Conservation (phyloP, 2,888 invertebrate genomes). For the Willowsia nigromaculata region DNA sequence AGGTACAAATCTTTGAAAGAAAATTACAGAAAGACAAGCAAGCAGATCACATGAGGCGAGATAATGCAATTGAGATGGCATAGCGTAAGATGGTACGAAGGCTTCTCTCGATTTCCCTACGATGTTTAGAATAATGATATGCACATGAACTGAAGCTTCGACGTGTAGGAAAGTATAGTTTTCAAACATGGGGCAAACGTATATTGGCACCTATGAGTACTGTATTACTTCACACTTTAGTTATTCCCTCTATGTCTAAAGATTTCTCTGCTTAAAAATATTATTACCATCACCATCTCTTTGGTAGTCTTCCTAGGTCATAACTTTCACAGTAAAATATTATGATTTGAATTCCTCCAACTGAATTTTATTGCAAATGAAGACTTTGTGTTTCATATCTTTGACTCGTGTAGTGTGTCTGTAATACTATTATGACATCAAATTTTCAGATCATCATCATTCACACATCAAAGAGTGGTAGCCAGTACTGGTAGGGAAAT, state of each 20-base stretch:
- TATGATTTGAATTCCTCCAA: neutral
- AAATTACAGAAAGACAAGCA: conserved; percentile 39
- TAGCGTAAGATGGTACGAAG: neutral
- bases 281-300: conserved; percentile 5
- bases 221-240: too few relatives aligned
- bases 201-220: too few relatives aligned
- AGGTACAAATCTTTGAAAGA: conserved; percentile 59
- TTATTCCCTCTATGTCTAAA: too few relatives aligned
- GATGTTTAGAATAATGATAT: too few relatives aligned
- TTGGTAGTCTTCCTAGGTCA: neutral
- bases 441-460: neutral
- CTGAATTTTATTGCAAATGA: neutral
- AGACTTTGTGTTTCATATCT: too few relatives aligned
- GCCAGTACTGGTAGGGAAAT: too few relatives aligned
- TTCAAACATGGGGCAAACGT: too few relatives aligned
- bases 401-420: neutral
- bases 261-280: too few relatives aligned
- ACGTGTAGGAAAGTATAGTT: too few relatives aligned
- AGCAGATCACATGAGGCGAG: too few relatives aligned
- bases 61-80: neutral
- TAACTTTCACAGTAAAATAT: conserved; percentile 14
- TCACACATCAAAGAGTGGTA: neutral
- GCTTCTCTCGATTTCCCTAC: too few relatives aligned
- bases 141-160: too few relatives aligned
- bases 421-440: neutral